Base-by-base conservation (phyloP, 2,113 vertebrate species). In the Bufo gargarizans region DNA sequence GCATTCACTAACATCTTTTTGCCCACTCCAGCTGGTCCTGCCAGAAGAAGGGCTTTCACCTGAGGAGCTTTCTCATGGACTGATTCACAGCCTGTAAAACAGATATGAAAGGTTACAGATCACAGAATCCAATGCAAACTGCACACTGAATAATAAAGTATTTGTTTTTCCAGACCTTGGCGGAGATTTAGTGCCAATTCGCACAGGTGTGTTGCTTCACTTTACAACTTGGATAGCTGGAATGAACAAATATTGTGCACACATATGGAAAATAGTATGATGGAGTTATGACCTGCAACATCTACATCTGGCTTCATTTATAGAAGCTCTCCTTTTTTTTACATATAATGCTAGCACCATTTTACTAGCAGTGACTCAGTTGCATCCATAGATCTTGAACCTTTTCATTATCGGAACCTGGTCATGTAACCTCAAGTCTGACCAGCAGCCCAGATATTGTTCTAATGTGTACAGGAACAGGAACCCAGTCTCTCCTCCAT, bases 1-100 rank as follows among this genome's bases (percentile, higher is more conserved):
- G 96, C 95, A 0, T 97, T 94, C 14, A 97, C 93, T 89, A 97
- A 91, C 96, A 96, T 96, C 76, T 94, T 96, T 93, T 98, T 97
- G 0, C 96, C 97, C 0, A 97, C 96, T 0, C 96, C 96, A 0
- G 91, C 1, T 0, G 96, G 96, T 33, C 97, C 97, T 0, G 93
- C 93, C 89, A 97, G 88, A 79, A 97, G 84, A 88, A 97, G 56
- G 0, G 96, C 92, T 86, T 96, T 96, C 90, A 95, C 93, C 85
- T 94, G 1, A 0, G 96, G 97, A 3, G 95, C 95, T 0, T 94
- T 95, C 92, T 96, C 93, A 0, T 96, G 96, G 61, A 97, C 95
- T 0, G 77, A 90, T 4, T 95, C 93, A 8, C 96, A 97, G 11
- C 96, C 97, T 97, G 89, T 13, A 78, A 56, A 45, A 89, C 3